Evolutionary conservation across 2,797 vertebrate species (phyloP).

Genomic region (Coilia nasus): DNA sequence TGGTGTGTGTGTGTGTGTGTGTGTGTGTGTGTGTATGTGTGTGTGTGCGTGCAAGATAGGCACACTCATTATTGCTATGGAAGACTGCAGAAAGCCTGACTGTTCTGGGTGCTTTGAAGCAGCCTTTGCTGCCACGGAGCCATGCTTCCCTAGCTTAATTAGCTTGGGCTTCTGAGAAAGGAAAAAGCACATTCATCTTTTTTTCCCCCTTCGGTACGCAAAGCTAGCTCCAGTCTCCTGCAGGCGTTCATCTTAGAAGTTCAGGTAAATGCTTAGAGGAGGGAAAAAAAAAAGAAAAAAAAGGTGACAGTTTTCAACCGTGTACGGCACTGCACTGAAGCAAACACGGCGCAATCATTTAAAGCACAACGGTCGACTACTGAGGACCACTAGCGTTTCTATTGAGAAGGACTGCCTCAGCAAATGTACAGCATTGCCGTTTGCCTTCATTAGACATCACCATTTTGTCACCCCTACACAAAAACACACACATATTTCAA

Average conservation of each 20-base stretch:
- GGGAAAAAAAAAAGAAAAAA: not conserved
- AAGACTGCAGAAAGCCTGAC: constrained; percentile 28
- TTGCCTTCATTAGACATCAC: no score
- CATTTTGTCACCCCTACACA: no score
- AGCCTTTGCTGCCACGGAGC: constrained; percentile 41
- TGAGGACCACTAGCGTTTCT: no score
- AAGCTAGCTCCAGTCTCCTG: constrained; percentile 53
- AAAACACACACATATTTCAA: no score
- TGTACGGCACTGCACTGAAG: not conserved
- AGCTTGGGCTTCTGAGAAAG: constrained; percentile 38
- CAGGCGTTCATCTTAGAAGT: constrained; percentile 57
- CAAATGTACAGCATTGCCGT: no score
- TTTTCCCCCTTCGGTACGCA: constrained; percentile 52
- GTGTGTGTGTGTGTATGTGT: not conserved
- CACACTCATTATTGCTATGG: constrained; percentile 40
- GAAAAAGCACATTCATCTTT: constrained; percentile 16
- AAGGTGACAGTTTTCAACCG: not conserved
- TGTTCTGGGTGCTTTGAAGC: constrained; percentile 35
- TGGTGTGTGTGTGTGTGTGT: not conserved
- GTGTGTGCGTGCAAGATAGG: not conserved
- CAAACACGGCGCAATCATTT: no score
- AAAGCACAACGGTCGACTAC: no score
- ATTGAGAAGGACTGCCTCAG: no score
- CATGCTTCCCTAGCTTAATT: constrained; percentile 61
- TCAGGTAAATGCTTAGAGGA: constrained; percentile 49